phyloP scores from a whole-genome alignment of 53 echinoderm and acorn worm genomes.

The Paelopatides confundens region DNA sequence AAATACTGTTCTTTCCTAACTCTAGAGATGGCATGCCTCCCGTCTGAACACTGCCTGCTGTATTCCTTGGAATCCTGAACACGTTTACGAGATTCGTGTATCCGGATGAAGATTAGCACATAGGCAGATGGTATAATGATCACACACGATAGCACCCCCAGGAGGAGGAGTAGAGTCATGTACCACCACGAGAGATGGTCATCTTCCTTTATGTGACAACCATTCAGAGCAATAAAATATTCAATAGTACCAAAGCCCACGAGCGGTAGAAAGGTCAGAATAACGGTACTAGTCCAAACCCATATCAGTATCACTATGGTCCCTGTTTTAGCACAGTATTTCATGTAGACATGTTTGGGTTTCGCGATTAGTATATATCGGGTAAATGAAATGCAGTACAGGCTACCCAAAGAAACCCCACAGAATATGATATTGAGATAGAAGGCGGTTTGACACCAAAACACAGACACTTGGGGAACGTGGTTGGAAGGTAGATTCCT shows the following conservation, averaged over 20 bases:
- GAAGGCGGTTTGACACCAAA: slow-evolving; percentile 57
- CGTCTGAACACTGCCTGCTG: slow-evolving; percentile 31
- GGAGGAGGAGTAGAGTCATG: slow-evolving; percentile 2
- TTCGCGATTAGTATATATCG: slow-evolving; percentile 43
- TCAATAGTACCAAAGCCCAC: slow-evolving; percentile 34
- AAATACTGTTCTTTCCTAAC: slow-evolving; percentile 16
- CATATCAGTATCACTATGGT: not conserved
- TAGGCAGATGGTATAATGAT: slow-evolving; percentile 21
- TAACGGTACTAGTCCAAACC: slow-evolving; percentile 15
- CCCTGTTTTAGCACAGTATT: slow-evolving; percentile 12
- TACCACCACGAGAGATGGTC: slow-evolving; percentile 46
- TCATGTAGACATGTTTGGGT: slow-evolving; percentile 34
- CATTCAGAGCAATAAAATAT: slow-evolving; percentile 13
- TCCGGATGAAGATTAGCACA: slow-evolving; percentile 12
- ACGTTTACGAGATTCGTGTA: slow-evolving; percentile 35
- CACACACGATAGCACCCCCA: slow-evolving; percentile 34
- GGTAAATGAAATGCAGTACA: slow-evolving; percentile 33
- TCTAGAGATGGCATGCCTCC: not conserved
- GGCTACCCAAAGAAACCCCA: slow-evolving; percentile 65
- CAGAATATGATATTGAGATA: slow-evolving; percentile 56
- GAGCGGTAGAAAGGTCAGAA: slow-evolving; percentile 13
- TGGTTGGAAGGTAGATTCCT: slow-evolving; percentile 45
- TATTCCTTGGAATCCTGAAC: slow-evolving; percentile 33
- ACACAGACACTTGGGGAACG: slow-evolving; percentile 30
- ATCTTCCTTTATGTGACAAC: slow-evolving; percentile 23